Evolutionary conservation across 2,888 invertebrate species (phyloP), one percentile per base, ranked within the genome.

Genomic region (Cactoblastis cactorum): DNA sequence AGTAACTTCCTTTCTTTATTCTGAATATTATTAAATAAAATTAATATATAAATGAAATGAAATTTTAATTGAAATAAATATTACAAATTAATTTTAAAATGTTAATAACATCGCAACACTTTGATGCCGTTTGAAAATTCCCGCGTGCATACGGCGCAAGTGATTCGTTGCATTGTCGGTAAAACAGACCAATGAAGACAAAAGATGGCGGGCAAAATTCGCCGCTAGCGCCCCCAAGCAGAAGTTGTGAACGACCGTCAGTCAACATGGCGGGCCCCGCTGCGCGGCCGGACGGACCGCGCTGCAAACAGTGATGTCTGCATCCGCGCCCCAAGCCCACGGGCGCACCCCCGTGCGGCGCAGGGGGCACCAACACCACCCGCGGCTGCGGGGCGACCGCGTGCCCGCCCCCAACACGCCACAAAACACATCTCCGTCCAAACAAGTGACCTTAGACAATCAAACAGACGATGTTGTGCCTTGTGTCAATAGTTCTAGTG

Each of bases 321-420:
- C 83, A 83, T 80, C 90, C 81, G 83, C 84, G 83, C 84, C 90
- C 89, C 86, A 90, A 88, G 84, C 86, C 81, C 83, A 80, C 84
- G 91, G 88, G 87, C 91, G 88, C 90, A 90, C 83, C 88, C 90
- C 89, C 82, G 90, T 82, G 72, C 91, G 91, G 81, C 93, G 93
- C 78, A 91, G 94, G 81, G 94, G 94, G 62, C 94, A 93, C 81
- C 94, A 94, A 83, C 94, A 94, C 85, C 94, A 94, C 88, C 94
- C 94, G 75, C 92, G 94, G 58, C 91, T 93, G 74, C 81, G 92
- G 72, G 92, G 92, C 63, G 86, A 90, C 64, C 90, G 92, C 55
- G 80, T 80, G 52, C 91, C 92, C 72, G 90, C 91, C 69, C 89
- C 91, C 69, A 78, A 82, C 57, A 61, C 72, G 57, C 58, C 65